Evolutionary conservation across 2,797 vertebrate species (phyloP), one percentile per base, ranked within the genome.

Genomic region (Xyrichtys novacula): DNA sequence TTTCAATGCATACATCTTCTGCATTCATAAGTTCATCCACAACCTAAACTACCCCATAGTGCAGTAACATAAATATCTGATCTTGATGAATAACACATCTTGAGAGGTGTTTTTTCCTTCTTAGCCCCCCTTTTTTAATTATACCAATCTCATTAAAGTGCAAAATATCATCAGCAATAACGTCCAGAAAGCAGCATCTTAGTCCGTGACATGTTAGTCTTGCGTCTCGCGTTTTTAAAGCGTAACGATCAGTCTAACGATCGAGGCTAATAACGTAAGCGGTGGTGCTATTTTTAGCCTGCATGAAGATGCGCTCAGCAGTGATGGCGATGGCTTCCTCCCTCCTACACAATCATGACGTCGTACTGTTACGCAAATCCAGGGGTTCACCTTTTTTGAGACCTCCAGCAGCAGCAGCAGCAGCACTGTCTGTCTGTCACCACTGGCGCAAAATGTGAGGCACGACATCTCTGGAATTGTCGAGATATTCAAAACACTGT

Each of bases 331-430:
- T 65, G 83, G 56, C 71, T 48, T 75, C 89, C 81, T 72, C 85
- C 75, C 83, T 75, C 81, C 85, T 71, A 83, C 85, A 62, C 72
- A 72, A 76, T 7, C 49, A 64, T 90, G 91, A 92, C 91, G 89
- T 87, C 64, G 73, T 0, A 49, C 63, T 86, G 74, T 91, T 91
- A 92, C 90, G 90, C 86, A 91, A 91, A 90, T 91, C 36, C 81
- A 86, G 88, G 90, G 91, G 89, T 91, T 92, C 90, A 93, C 92
- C 91, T 88, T 88, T 79, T 75, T 65, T 54, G n/a, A 23, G 71
- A 84, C 79, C 82, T 88, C 64, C 70, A 70, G 67, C 55, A 48
- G n/a, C n/a, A n/a, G n/a, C n/a, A n/a, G n/a, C n/a, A n/a, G n/a
- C n/a, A n/a, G n/a, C n/a, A n/a, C n/a, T n/a, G n/a, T n/a, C n/a